phyloP scores from a whole-genome alignment of 2,888 invertebrate species.

The Andricus quercusramuli region DNA sequence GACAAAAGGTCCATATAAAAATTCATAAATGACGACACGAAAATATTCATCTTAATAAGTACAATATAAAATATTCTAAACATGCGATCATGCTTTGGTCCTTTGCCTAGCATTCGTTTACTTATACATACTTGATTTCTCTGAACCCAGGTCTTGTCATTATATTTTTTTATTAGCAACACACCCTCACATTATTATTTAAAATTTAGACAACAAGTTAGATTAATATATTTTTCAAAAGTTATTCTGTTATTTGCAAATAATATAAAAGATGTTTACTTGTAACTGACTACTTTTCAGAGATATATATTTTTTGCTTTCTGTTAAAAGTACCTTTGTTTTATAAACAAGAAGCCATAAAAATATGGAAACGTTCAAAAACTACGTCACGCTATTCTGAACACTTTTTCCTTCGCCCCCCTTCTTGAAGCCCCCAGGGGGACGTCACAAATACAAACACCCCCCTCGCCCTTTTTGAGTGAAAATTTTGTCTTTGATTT shows the following conservation, averaged over 20 bases:
- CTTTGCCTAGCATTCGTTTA: conserved; percentile 13
- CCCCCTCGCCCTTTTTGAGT: too few relatives aligned
- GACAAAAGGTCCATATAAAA: conserved; percentile 15
- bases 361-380: too few relatives aligned
- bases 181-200: neutral
- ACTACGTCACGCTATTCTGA: too few relatives aligned
- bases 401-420: too few relatives aligned
- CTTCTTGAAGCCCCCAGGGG: too few relatives aligned
- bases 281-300: too few relatives aligned
- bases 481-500: too few relatives aligned
- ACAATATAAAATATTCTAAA: conserved; percentile 17
- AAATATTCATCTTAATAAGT: conserved; percentile 16
- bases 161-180: conserved; percentile 5
- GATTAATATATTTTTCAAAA: too few relatives aligned
- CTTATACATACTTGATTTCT: conserved; percentile 31
- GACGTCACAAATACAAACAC: too few relatives aligned
- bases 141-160: conserved; percentile 11
- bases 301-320: neutral
- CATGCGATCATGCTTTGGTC: conserved; percentile 35
- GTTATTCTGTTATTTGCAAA: too few relatives aligned
- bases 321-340: neutral
- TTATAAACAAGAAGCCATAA: neutral
- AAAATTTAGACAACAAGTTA: too few relatives aligned
- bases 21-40: neutral
- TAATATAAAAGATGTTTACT: too few relatives aligned